Base-by-base conservation (phyloP, 2,888 invertebrate species). In the Dasypogon diadema region DNA sequence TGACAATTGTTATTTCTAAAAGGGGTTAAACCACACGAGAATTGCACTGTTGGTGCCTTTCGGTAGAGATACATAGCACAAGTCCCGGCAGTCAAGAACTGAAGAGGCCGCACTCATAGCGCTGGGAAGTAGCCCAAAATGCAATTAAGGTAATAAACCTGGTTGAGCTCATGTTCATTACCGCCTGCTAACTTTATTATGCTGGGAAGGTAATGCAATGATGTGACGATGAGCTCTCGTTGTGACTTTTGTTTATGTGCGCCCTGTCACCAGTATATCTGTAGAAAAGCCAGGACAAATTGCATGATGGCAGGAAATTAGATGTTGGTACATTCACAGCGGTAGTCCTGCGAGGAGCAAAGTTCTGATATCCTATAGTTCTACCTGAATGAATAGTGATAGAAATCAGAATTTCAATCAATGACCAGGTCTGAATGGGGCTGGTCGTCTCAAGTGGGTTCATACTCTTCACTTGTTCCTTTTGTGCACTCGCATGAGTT, bases 101-200 rank as follows among this genome's bases (percentile, higher is more conserved):
- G 30, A 56, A 72, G 75, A 77, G 63, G 8, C 63, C 46, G 21
- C 63, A 55, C 75, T 72, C 58, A 2, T 58, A 75, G 73, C 72
- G 75, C 75, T 73, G 68, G 75, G 65, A 75, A 77, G 73, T 77
- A 75, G 77, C 77, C 75, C 77, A 77, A 70, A 77, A 77, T 77
- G 77, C 75, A 77, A 77, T 77, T 77, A 77, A 73, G 77, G 73
- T 75, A 77, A 77, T 77, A 77, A 77, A 77, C 54, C 75, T 55
- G 37, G 72, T 72, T 77, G 73, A 73, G 75, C 75, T 77, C 72
- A 73, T 73, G 72, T 73, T 77, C 75, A 75, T 77, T 75, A 77
- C 21, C 75, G 75, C 60, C 65, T 48, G 68, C 72, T 77, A 77
- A 77, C 75, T 77, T 74, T 75, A 77, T 77, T 77, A 77, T 72